Evolutionary conservation across 2,113 vertebrate species (phyloP).

Genomic region (Podilymbus podiceps): DNA sequence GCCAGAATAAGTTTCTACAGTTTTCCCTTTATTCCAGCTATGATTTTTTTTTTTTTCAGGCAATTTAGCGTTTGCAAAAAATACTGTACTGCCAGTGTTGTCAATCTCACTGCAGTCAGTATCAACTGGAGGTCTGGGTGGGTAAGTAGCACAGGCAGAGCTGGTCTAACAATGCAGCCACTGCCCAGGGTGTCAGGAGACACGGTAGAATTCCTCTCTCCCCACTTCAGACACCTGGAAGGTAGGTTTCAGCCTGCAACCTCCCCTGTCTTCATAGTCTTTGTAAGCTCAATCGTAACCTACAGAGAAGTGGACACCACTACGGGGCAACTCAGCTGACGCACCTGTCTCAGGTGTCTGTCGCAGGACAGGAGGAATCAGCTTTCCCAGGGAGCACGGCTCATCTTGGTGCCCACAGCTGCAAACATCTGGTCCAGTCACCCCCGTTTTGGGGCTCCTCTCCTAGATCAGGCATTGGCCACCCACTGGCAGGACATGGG

Average conservation of each 20-base stretch:
- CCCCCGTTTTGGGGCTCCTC: background rate
- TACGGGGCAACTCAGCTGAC: background rate
- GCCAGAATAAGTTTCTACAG: background rate
- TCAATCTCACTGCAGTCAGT: background rate
- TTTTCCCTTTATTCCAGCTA: background rate
- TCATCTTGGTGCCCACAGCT: background rate
- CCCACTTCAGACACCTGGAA: background rate
- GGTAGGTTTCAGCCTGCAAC: background rate
- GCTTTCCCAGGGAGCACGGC: background rate
- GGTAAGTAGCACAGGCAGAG: background rate
- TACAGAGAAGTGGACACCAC: background rate
- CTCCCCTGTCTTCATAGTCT: background rate
- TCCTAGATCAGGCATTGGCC: background rate
- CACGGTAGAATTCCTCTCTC: background rate
- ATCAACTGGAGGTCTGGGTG: background rate
- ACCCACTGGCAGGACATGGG: background rate
- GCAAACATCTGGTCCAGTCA: background rate
- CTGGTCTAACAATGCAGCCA: rapidly evolving
- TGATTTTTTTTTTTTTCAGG: background rate
- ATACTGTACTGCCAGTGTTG: background rate
- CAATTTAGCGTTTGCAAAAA: background rate
- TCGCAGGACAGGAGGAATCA: background rate
- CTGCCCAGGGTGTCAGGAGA: background rate
- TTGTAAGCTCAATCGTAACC: background rate
- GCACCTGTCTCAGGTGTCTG: background rate